phyloP scores from a whole-genome alignment of 1,140 invertebrate genomes.

The Helicoverpa zea region DNA sequence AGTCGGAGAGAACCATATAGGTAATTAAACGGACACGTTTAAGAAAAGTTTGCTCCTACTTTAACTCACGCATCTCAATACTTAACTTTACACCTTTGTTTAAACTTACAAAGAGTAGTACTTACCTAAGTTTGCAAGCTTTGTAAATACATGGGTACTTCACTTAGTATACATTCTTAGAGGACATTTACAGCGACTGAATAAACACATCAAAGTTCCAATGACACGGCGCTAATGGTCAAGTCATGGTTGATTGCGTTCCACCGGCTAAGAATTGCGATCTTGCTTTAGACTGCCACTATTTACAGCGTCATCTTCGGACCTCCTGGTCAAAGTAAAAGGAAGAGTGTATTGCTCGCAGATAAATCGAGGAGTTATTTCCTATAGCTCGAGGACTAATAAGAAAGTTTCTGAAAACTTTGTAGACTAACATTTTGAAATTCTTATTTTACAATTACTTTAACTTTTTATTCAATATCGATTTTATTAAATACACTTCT shows the following conservation, averaged over 20 bases:
- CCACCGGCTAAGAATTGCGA: constrained; percentile 16
- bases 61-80: neutral
- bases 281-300: constrained; percentile 8
- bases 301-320: constrained; percentile 47
- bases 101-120: neutral
- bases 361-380: neutral
- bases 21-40: constrained; percentile 1
- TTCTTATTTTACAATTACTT: neutral
- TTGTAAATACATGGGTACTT: neutral
- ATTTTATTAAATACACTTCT: neutral
- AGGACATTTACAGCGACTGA: constrained; percentile 16
- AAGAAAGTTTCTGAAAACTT: neutral
- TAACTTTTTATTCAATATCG: neutral
- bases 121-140: neutral
- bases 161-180: constrained; percentile 12
- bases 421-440: neutral
- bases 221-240: constrained; percentile 43
- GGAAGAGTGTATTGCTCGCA: constrained; percentile 4
- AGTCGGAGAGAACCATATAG: neutral
- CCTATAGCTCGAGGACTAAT: no score
- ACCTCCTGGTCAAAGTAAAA: constrained; percentile 35
- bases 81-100: neutral
- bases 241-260: constrained; percentile 45
- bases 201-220: constrained; percentile 47
- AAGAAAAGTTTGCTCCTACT: neutral